Base-by-base conservation (phyloP, 2,113 vertebrate genomes). In the Scomber scombrus region DNA sequence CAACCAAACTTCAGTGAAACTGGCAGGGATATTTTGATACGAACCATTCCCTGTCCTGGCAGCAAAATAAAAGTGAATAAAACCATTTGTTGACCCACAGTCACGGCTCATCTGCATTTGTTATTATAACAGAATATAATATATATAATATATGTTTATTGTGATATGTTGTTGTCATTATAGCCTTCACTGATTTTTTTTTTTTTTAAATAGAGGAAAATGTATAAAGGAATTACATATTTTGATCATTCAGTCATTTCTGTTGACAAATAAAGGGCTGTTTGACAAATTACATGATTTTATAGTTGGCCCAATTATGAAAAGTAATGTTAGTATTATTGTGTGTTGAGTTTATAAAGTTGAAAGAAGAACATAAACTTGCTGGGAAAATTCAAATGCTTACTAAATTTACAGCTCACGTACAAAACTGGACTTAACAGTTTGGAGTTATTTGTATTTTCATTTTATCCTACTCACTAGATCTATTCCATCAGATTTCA, bases 1-100 rank as follows among this genome's bases (percentile, higher is more conserved):
- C 4, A 12, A 55, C 15, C 40, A 61, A 19, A 50, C 18, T 43
- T 14, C 64, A 75, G 29, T 18, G 23, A 67, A 75, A 71, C 51
- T 45, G 34, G 3, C 58, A 47, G 16, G 7, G 46, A 52, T 23
- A 15, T 69, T 80, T 66, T 10, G 66, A 26, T 67, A 64, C 21
- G 18, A 75, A 65, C 14, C 14, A 18, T 1, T 18, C 40, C 26
- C 56, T 75, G 72, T 63, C 51, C 31, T 74, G 49, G 54, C 15
- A 66, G 5, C 66, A 70, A 68, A 75, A 75, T 66, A 19, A 63
- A 82, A 81, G 49, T 18, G 18, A 88, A 90, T 84, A 86, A 88
- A 88, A 84, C 18, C 55, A 74, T 55, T 61, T 73, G 18, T 67
- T 70, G 21, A 75, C 57, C 61, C 21, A 57, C 18, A 63, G 23